Evolutionary conservation across 2,797 vertebrate genomes (phyloP), one percentile per base, ranked within the genome.

Genomic region (Hozukius guyotensis): DNA sequence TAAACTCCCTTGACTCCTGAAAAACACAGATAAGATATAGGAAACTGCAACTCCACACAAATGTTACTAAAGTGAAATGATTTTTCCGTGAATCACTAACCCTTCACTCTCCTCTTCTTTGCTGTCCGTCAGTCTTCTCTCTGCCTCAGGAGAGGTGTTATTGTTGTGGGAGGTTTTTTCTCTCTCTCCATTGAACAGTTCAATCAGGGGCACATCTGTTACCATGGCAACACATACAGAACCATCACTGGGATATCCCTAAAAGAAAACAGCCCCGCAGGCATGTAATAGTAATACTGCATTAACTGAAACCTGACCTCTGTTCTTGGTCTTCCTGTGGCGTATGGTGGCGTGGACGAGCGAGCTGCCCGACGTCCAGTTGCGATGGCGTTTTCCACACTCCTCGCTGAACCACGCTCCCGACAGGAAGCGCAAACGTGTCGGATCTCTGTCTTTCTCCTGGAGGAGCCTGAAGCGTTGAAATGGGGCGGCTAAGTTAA

Each of bases 401-500:
- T 95, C 95, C 11, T 98, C 97, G 0, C 89, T 93, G 93, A 99
- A 99, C 98, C 98, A 99, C 3, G 96, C 95, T 0, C 98, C 98
- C 0, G 97, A 97, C 70, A 97, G 94, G 59, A 85, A 89, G 86
- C 95, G 95, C 88, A 99, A 93, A 79, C 80, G 95, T 11, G 32
- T 59, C 0, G 94, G 95, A 84, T 99, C 96, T 4, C 85, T 92
- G 85, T 96, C 92, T 0, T 93, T 96, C 87, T 96, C 85, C 63
- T 96, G 91, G 56, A 99, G 96, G 46, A 94, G 94, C 77, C 98
- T 99, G 90, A 62, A 6, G 75, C 20, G 6, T 85, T 56, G 12
- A 84, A 75, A 83, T 2, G 46, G 12, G 20, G 20, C 31, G 20
- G 20, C 31, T 36, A 13, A 55, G 72, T 61, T 73, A 46, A 78